These are phyloP conservation scores for Carpatolechia fugitivella DNA, from an alignment of 2,888 invertebrate genomes.

Conservation along the genomic window DNA sequence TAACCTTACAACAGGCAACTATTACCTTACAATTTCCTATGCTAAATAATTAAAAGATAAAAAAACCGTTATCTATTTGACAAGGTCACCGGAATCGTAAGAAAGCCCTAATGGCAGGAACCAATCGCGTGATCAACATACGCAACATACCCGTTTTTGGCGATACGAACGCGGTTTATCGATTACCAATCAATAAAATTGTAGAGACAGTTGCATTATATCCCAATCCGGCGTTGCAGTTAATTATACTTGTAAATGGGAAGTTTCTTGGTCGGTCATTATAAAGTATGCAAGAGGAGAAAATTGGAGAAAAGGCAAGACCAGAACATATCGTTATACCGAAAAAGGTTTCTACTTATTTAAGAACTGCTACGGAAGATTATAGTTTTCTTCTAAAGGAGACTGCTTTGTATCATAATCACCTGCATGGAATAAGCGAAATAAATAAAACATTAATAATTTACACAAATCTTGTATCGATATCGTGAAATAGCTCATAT, in stretches of 20 bases:
- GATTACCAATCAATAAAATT: conserved; percentile 23
- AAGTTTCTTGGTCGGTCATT: neutral
- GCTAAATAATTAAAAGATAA: no score
- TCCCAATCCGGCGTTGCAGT: conserved; percentile 48
- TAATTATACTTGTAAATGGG: neutral
- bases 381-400: no score
- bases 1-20: no score
- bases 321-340: no score
- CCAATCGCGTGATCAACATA: conserved; percentile 40
- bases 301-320: neutral
- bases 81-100: conserved; percentile 21
- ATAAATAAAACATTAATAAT: no score
- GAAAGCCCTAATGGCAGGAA: conserved; percentile 39
- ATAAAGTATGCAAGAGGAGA: neutral
- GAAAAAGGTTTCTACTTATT: no score
- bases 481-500: no score
- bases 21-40: no score
- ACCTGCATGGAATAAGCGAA: no score
- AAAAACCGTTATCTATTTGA: conserved; percentile 5
- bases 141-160: conserved; percentile 10
- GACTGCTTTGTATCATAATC: no score
- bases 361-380: no score
- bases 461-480: no score
- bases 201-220: conserved; percentile 43
- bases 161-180: conserved; percentile 24